Base-by-base conservation (phyloP, 2,113 vertebrate species). In the Campylorhamphus procurvoides region DNA sequence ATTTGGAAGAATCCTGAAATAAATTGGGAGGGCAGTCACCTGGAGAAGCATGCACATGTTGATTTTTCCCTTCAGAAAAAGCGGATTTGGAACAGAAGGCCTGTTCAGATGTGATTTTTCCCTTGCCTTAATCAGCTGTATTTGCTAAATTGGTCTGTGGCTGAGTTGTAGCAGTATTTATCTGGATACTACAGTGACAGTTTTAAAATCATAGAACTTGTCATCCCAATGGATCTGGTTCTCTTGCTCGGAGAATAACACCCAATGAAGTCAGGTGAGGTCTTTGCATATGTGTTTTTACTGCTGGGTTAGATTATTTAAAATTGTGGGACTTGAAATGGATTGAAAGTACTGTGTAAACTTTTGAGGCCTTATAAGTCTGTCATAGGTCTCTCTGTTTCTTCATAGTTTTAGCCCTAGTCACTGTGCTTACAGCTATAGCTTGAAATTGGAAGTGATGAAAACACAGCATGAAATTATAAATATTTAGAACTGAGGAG, bases 401-500 rank as follows among this genome's bases (percentile, higher is more conserved):
- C 67, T 81, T 94, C 72, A 63, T 84, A 81, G 52, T 81, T 94
- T 84, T 84, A 74, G 82, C 29, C 12, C 3, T 68, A 64, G 44
- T 92, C 86, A 84, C 49, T 78, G 18, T 71, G 22, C 60, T 87
- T 89, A 47, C 39, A 81, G 29, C 27, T 63, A 40, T 56, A 68
- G 39, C 27, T 66, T 81, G 69, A 67, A 89, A 78, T 19, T 50
- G 28, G 50, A 93, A 59, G n/a, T 84, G 79, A 47, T 88, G 68
- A 95, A 93, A 94, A 37, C 4, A 3, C 25, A 77, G 33, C n/a
- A 44, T 71, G 35, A 87, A 92, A 67, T 86, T 50, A 40, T 64
- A 97, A 96, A 93, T 91, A 91, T 84, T 94, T 92, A 68, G 69
- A 22, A 56, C 84, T 74, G 29, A 87, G 73, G 44, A 77, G 80